A percentile compares a stretch with the other conserved stretches of the same genome.
phyloP scores from a whole-genome alignment of 2,797 vertebrate species.

The Psittacula derbiana region DNA sequence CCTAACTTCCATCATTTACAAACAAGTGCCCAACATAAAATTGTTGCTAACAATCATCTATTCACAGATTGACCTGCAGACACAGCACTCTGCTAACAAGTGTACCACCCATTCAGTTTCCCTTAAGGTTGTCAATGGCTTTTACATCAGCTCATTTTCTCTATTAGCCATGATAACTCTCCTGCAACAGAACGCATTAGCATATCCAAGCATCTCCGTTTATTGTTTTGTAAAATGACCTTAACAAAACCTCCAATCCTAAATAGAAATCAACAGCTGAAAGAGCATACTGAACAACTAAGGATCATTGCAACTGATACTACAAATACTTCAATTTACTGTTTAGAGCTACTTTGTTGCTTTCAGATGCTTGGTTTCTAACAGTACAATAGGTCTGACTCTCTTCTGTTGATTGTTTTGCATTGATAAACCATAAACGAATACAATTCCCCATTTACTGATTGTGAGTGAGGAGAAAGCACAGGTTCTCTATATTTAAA shows the following conservation, averaged over 20 bases:
- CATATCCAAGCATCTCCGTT: slow-evolving; percentile 16
- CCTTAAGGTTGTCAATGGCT: background rate
- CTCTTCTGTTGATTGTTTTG: background rate
- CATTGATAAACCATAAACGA: background rate
- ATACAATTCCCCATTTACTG: background rate
- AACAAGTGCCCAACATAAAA: background rate
- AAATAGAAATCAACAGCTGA: background rate
- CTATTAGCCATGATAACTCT: background rate
- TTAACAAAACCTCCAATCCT: background rate
- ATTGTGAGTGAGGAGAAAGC: background rate
- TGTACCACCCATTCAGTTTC: background rate
- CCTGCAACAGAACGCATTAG: background rate
- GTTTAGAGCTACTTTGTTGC: background rate
- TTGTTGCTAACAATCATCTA: background rate
- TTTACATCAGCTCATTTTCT: slow-evolving; percentile 1
- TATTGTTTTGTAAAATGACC: background rate
- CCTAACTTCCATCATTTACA: background rate
- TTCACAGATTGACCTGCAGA: background rate
- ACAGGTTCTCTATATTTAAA: background rate
- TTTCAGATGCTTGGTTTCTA: slow-evolving; percentile 5
- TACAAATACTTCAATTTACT: background rate
- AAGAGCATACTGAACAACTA: background rate
- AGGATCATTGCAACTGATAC: background rate
- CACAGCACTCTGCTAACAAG: background rate
- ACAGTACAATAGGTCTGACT: background rate